Evolutionary conservation across 2,888 invertebrate genomes (phyloP).

Genomic region (Maniola hyperantus): DNA sequence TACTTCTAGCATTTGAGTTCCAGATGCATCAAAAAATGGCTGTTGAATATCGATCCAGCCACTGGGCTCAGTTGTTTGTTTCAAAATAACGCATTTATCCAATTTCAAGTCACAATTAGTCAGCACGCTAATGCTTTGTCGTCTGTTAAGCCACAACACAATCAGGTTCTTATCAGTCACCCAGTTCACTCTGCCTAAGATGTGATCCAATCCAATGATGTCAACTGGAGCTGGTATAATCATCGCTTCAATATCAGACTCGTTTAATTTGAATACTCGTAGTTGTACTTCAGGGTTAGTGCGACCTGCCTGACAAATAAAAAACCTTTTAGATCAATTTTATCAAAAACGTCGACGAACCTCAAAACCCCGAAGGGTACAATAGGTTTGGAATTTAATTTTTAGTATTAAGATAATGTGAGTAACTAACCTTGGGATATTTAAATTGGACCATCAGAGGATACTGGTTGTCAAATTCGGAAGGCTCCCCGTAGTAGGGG

Average conservation of each 20-base stretch:
- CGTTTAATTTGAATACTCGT: slow-evolving; percentile 81
- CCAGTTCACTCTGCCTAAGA: slow-evolving; percentile 89
- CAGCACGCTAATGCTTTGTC: slow-evolving; percentile 88
- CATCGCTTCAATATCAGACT: slow-evolving; percentile 57
- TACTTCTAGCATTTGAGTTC: slow-evolving; percentile 71
- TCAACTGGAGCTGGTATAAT: slow-evolving; percentile 79
- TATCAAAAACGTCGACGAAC: neutral
- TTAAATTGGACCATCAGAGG: slow-evolving; percentile 85
- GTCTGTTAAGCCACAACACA: slow-evolving; percentile 92
- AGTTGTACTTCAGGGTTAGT: slow-evolving; percentile 88
- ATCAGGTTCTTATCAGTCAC: slow-evolving; percentile 84
- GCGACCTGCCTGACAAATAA: slow-evolving; percentile 84
- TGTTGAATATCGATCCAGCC: slow-evolving; percentile 87
- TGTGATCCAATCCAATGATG: slow-evolving; percentile 83
- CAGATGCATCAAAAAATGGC: slow-evolving; percentile 78
- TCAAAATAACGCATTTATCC: slow-evolving; percentile 67
- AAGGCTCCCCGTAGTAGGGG: slow-evolving; percentile 85
- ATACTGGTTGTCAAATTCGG: slow-evolving; percentile 84
- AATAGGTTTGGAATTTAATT: neutral
- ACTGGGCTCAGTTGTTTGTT: slow-evolving; percentile 77
- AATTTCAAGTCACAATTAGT: slow-evolving; percentile 80
- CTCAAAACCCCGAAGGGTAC: neutral
- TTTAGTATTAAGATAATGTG: neutral
- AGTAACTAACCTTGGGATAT: slow-evolving; percentile 88
- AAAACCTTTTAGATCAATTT: slow-evolving; percentile 1